Evolutionary conservation across 2,888 invertebrate species (phyloP), one percentile per base, ranked within the genome.

Genomic region (Netelia fuscicornis): DNA sequence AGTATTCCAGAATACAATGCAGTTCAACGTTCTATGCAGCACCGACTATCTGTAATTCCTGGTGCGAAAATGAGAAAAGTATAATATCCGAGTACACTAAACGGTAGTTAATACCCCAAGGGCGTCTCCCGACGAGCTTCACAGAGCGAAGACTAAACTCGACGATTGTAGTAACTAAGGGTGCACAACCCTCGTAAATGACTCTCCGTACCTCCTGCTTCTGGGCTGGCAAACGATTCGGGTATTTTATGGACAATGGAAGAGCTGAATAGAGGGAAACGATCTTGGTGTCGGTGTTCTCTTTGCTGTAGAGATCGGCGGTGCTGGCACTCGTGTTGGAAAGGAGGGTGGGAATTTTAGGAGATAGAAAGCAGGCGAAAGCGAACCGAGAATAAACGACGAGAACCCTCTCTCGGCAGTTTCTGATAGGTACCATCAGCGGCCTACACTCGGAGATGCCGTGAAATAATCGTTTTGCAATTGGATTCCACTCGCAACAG

Each of bases 171-270:
- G 42, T 62, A 72, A 74, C 76, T 71, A 65, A 72, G 65, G 54
- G 48, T 62, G 70, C 42, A 65, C 48, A 48, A 52, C 48, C 48
- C 54, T 72, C 65, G 67, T 72, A 68, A 83, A 83, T 71, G 67
- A 62, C 52, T 83, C 67, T 48, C 30, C 52, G 60, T 30, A 60
- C 78, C 37, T 6, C 52, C 17, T 37, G 23, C 44, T 70, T 70
- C 70, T 20, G 10, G 48, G 62, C 42, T 70, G 52, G 83, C 74
- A 78, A 75, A 56, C 70, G 64, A 80, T 80, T 79, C 64, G 56
- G 70, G 52, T 76, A 71, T 83, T 83, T 72, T 65, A 71, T 64
- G 48, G 62, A 75, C 70, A 80, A 75, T 56, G 74, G 83, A 20
- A 71, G 75, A 56, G 58, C 70, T 9, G 68, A 67, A 64, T 64